Evolutionary conservation across 2,113 vertebrate genomes (phyloP).

Genomic region (Phycodurus eques): DNA sequence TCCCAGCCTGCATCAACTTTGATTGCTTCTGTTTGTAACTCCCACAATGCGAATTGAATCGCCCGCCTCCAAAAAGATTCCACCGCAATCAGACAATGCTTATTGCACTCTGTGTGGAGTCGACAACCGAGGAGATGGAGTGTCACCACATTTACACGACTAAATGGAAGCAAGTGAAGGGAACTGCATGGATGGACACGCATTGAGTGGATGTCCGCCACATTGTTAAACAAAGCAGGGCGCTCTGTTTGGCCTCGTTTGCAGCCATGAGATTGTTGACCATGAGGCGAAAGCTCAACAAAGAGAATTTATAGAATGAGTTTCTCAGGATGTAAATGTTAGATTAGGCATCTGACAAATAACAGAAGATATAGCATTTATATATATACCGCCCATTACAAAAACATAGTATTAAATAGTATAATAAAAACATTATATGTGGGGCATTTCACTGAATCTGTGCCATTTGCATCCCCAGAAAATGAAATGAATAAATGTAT

Average conservation of each 20-base stretch:
- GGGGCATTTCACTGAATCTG: too few relatives aligned
- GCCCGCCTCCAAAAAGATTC: constrained; percentile 31
- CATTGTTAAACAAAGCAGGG: constrained; percentile 37
- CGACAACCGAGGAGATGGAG: constrained; percentile 38
- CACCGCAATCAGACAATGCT: constrained; percentile 30
- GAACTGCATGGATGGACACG: constrained; percentile 15
- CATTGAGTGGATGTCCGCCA: constrained; percentile 35
- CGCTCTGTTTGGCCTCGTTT: not conserved
- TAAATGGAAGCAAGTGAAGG: constrained; percentile 51
- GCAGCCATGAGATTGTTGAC: constrained; percentile 38
- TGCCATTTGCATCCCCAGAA: too few relatives aligned
- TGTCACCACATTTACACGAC: constrained; percentile 60
- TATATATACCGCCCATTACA: not conserved
- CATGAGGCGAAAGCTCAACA: constrained; percentile 18
- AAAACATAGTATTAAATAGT: not conserved
- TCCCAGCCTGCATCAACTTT: constrained; percentile 18
- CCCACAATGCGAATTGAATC: constrained; percentile 40
- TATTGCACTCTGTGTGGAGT: constrained; percentile 31
- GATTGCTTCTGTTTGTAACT: constrained; percentile 38
- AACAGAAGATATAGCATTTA: not conserved
- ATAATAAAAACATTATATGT: too few relatives aligned
- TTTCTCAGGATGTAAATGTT: not conserved
- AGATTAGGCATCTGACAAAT: not conserved
- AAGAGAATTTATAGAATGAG: not conserved
- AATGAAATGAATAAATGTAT: too few relatives aligned